Conservation (phyloP, 2,797 vertebrate species). For the Hafferia zeledoni region DNA sequence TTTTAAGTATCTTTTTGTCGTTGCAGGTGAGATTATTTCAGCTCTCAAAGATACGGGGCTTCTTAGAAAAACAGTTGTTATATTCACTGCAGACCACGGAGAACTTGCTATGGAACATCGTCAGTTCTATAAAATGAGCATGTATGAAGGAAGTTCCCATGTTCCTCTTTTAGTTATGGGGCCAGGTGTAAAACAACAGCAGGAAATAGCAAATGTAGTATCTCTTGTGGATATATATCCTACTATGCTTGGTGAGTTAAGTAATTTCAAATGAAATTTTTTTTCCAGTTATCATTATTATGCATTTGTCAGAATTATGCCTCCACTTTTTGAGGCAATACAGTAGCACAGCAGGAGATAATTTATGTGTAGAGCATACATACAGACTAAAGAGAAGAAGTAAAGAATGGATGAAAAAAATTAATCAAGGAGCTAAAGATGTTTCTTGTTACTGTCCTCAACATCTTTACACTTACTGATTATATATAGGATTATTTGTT, state of each 20-base stretch:
- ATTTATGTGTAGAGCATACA: background rate
- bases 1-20: background rate
- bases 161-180: conserved; percentile 91
- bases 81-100: conserved; percentile 94
- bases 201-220: conserved; percentile 80
- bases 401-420: background rate
- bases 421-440: background rate
- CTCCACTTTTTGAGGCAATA: background rate
- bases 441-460: background rate
- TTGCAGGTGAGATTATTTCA: conserved; percentile 87
- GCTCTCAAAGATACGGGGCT: conserved; percentile 81
- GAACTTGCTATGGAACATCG: conserved; percentile 97
- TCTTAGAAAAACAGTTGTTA: conserved; percentile 84
- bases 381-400: background rate
- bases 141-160: conserved; percentile 97
- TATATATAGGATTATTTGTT: background rate
- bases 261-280: background rate
- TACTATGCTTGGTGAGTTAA: conserved; percentile 88
- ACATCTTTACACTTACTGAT: background rate
- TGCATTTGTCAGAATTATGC: background rate
- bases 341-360: background rate
- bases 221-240: conserved; percentile 97
- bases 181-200: conserved; percentile 80
- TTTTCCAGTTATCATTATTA: background rate
- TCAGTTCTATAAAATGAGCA: conserved; percentile 99